Evolutionary conservation across 1,140 invertebrate species (phyloP).

Genomic region (Holotrichia oblita): DNA sequence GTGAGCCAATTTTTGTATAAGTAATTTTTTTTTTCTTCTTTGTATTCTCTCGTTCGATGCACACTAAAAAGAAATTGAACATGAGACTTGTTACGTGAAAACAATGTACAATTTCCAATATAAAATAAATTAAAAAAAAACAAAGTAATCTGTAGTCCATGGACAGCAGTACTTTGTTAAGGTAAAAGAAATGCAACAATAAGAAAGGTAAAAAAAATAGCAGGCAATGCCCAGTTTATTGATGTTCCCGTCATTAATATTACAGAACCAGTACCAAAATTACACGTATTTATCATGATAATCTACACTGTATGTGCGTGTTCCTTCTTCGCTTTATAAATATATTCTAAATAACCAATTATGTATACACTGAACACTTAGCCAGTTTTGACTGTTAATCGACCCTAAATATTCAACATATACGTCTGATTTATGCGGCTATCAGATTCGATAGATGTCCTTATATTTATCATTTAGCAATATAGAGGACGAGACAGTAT

Average conservation of each 20-base stretch:
- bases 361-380: background rate
- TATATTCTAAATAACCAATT: slow-evolving; percentile 35
- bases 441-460: background rate
- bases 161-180: background rate
- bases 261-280: too few species aligned
- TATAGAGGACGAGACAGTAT: background rate
- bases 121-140: background rate
- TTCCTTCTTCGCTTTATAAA: slow-evolving; percentile 18
- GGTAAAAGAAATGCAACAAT: slow-evolving; percentile 13
- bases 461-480: slow-evolving; percentile 6
- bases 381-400: slow-evolving; percentile 20
- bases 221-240: slow-evolving; percentile 22
- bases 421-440: background rate
- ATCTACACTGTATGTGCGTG: slow-evolving; percentile 25
- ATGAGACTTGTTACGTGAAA: background rate
- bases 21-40: slow-evolving; percentile 21
- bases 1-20: slow-evolving; percentile 34
- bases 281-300: slow-evolving; percentile 33
- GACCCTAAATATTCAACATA: background rate
- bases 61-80: background rate
- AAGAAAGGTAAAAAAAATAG: background rate
- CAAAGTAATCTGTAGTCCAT: background rate
- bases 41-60: too few species aligned
- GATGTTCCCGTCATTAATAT: slow-evolving; percentile 25
- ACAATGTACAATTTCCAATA: slow-evolving; percentile 15